Evolutionary conservation across 2,888 invertebrate species (phyloP).

Genomic region (Crocallis elinguaria): DNA sequence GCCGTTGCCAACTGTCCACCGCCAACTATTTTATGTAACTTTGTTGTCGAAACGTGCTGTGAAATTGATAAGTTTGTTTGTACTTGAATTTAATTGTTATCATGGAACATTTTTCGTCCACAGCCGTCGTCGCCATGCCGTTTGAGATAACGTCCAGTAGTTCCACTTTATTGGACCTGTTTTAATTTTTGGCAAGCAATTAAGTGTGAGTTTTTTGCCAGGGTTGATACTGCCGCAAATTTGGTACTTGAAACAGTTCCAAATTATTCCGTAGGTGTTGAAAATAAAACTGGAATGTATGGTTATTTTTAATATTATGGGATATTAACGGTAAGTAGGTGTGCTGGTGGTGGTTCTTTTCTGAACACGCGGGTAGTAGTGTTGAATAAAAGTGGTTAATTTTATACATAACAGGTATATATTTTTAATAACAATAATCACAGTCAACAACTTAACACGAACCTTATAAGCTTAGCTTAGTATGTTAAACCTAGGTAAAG

Average conservation of each 20-base stretch:
- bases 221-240: constrained; percentile 18
- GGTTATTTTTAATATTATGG: neutral
- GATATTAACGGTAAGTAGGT: neutral
- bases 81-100: constrained; percentile 43
- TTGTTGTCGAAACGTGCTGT: constrained; percentile 79
- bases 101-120: constrained; percentile 33
- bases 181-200: constrained; percentile 27
- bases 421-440: constrained; percentile 66
- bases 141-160: constrained; percentile 31
- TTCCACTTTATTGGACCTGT: constrained; percentile 18
- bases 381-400: constrained; percentile 5
- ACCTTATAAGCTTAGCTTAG: constrained; percentile 53
- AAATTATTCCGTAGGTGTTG: constrained; percentile 21
- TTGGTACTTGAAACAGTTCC: constrained; percentile 20
- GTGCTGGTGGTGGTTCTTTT: neutral
- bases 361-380: neutral
- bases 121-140: constrained; percentile 28
- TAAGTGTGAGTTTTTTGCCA: constrained; percentile 13
- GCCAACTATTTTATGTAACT: constrained; percentile 79
- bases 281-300: neutral
- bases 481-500: constrained; percentile 64
- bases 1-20: constrained; percentile 73
- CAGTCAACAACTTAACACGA: constrained; percentile 68
- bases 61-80: constrained; percentile 69
- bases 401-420: constrained; percentile 35